Percentiles rank a stretch among this genome's conserved stretches.
Conservation (phyloP, 2,797 vertebrate species). For the Argyrosomus regius region DNA sequence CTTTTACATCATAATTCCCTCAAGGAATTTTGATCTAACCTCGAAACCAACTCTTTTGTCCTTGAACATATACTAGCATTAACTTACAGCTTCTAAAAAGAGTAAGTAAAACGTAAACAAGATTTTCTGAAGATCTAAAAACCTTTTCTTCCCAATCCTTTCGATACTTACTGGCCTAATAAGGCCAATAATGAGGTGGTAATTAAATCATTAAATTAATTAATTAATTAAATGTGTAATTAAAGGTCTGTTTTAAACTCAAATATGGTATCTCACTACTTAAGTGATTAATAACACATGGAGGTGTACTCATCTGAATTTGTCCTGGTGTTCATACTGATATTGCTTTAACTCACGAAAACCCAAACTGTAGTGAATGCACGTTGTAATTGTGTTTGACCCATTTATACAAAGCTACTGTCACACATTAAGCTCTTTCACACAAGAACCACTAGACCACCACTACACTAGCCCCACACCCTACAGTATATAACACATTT, state of each 20-base stretch:
- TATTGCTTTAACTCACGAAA: background rate
- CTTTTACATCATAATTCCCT: slow-evolving; percentile 42
- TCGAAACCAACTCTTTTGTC: slow-evolving; percentile 45
- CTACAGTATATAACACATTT: background rate
- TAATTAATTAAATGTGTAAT: background rate
- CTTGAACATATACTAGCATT: slow-evolving; percentile 33
- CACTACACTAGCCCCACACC: background rate
- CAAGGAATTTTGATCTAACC: slow-evolving; percentile 56
- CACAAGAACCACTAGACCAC: background rate
- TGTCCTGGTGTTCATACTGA: background rate
- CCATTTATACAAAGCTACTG: background rate
- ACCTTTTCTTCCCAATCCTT: background rate
- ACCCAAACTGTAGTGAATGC: background rate
- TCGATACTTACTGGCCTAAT: background rate
- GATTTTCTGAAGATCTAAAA: slow-evolving; percentile 7
- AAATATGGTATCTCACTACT: background rate
- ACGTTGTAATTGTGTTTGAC: background rate
- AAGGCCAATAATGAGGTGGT: background rate
- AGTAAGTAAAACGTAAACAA: slow-evolving; percentile 5
- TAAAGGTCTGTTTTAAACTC: slow-evolving; percentile 10
- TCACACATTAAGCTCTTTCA: background rate
- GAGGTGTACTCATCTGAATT: slow-evolving; percentile 8
- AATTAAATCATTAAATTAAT: too few relatives aligned
- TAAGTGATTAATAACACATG: background rate
- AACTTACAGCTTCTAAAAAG: slow-evolving; percentile 25